A percentile compares a stretch with the other conserved stretches of the same genome.
phyloP scores from a whole-genome alignment of 2,888 invertebrate genomes.

The Heteromyza rotundicornis region DNA sequence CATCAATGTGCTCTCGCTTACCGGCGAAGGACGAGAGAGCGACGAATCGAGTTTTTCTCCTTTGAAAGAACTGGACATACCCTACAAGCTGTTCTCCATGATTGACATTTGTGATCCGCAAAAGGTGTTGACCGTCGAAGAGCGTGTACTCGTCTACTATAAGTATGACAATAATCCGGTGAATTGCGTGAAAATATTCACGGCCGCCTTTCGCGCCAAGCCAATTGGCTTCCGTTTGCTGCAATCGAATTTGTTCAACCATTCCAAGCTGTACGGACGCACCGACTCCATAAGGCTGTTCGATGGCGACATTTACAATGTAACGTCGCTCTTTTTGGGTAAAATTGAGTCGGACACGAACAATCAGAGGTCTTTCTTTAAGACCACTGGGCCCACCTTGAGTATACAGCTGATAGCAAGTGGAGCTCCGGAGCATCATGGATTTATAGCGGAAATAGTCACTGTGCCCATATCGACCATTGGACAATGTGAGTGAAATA shows the following conservation, averaged over 20 bases:
- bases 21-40: conserved; percentile 89
- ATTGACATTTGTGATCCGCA: conserved; percentile 96
- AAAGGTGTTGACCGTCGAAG: conserved; percentile 88
- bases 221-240: conserved; percentile 88
- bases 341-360: conserved; percentile 75
- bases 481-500: conserved; percentile 77
- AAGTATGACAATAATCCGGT: conserved; percentile 96
- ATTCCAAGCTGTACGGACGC: conserved; percentile 79
- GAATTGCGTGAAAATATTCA: conserved; percentile 97
- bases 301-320: conserved; percentile 92
- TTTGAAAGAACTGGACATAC: conserved; percentile 78
- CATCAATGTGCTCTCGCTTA: conserved; percentile 85
- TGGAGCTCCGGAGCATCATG: conserved; percentile 91
- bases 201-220: conserved; percentile 82
- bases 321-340: conserved; percentile 75
- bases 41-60: conserved; percentile 89
- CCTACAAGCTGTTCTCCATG: conserved; percentile 91
- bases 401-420: conserved; percentile 93
- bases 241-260: conserved; percentile 91
- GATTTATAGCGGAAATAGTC: conserved; percentile 96
- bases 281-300: conserved; percentile 85
- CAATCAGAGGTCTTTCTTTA: conserved; percentile 77
- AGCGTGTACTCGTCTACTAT: conserved; percentile 90
- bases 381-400: conserved; percentile 77
- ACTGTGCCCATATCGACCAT: conserved; percentile 91